phyloP scores from a whole-genome alignment of 2,888 invertebrate genomes.

The Rhagium mordax region DNA sequence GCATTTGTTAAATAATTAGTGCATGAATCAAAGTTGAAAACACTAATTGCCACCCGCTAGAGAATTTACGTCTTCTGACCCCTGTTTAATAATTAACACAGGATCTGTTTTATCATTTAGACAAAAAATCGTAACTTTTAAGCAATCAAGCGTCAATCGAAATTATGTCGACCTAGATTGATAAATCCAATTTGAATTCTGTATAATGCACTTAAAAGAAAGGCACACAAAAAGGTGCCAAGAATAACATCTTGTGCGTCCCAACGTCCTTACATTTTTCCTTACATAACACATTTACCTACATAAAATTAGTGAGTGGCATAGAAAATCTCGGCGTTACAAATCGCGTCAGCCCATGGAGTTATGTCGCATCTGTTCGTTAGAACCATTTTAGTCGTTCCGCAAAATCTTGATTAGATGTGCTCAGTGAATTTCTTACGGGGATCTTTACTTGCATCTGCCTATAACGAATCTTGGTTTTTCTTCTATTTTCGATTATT shows the following conservation, averaged over 20 bases:
- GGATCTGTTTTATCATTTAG: too few species aligned
- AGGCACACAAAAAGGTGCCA: slow-evolving; percentile 25
- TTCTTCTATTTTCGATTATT: slow-evolving; percentile 46
- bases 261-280: slow-evolving; percentile 39
- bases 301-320: slow-evolving; percentile 51
- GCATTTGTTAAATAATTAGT: too few species aligned
- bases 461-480: slow-evolving; percentile 64
- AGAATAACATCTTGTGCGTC: slow-evolving; percentile 47
- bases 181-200: slow-evolving; percentile 3
- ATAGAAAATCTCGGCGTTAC: slow-evolving; percentile 63
- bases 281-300: slow-evolving; percentile 52
- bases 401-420: slow-evolving; percentile 66
- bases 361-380: slow-evolving; percentile 56
- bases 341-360: slow-evolving; percentile 58
- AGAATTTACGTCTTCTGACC: too few species aligned
- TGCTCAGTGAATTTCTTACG: slow-evolving; percentile 63
- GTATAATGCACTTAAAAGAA: neutral
- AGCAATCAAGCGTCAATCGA: neutral
- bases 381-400: slow-evolving; percentile 59
- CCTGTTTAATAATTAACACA: too few species aligned
- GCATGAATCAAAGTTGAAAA: too few species aligned
- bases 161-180: neutral
- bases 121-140: neutral
- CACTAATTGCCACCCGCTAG: too few species aligned
- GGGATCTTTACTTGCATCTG: slow-evolving; percentile 60